Conservation (phyloP, 2,888 invertebrate species). For the Andrena dorsata region DNA sequence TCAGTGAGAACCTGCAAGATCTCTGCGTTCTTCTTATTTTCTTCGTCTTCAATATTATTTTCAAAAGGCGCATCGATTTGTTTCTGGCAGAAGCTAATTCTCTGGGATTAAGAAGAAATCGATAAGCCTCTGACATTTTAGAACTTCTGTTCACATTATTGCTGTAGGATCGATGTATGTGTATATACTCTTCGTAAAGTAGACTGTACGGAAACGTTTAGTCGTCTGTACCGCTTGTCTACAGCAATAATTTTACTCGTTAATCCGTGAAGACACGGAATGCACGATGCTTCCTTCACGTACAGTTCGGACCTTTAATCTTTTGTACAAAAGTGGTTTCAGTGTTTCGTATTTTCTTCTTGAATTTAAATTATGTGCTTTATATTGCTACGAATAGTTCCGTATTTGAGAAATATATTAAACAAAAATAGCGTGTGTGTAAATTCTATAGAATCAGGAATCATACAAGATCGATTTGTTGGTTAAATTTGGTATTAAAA, state of each 20-base stretch:
- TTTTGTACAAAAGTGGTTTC: conserved; percentile 28
- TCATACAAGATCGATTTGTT: conserved; percentile 28
- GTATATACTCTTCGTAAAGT: background rate
- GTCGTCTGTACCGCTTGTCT: conserved; percentile 34
- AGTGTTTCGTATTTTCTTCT: conserved; percentile 29
- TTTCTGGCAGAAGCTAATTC: conserved; percentile 1
- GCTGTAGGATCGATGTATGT: conserved; percentile 25
- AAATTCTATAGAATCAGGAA: conserved; percentile 9
- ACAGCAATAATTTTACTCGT: conserved; percentile 45
- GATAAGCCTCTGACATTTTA: conserved; percentile 29
- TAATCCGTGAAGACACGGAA: conserved; percentile 47
- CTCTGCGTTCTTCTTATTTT: conserved; percentile 66
- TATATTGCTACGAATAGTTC: conserved; percentile 33
- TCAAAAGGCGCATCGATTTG: conserved; percentile 51
- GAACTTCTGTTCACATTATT: conserved; percentile 36
- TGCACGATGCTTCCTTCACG: conserved; percentile 60
- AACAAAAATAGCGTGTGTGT: conserved; percentile 11
- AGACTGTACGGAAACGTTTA: conserved; percentile 8
- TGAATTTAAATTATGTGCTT: conserved; percentile 31
- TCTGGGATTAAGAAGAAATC: conserved; percentile 33
- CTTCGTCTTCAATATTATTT: conserved; percentile 54
- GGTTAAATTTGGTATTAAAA: conserved; percentile 50
- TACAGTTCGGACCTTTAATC: conserved; percentile 29
- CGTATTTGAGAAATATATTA: conserved; percentile 13
- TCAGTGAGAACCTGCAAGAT: conserved; percentile 74